Evolutionary conservation across 2,113 vertebrate species (phyloP).

Genomic region (Sinocyclocheilus maitianheensis): DNA sequence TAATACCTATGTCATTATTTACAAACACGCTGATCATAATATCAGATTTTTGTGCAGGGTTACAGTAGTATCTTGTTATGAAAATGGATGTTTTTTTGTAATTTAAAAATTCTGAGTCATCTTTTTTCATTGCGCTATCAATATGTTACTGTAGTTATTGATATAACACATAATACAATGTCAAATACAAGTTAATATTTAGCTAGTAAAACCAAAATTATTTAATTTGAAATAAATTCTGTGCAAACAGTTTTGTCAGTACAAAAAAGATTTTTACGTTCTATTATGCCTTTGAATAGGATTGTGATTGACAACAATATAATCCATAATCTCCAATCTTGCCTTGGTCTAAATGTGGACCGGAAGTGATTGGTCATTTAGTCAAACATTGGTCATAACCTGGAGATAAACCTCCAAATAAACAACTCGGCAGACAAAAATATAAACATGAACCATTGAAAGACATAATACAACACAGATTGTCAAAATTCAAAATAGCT

Average conservation of each 20-base stretch:
- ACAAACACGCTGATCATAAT: background rate
- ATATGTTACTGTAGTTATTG: background rate
- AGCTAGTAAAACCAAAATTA: background rate
- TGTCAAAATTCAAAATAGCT: slow-evolving; percentile 79
- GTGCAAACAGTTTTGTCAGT: too few species aligned
- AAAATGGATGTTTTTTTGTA: background rate
- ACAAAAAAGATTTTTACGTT: too few species aligned
- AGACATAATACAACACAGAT: slow-evolving; percentile 60
- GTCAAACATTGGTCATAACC: background rate
- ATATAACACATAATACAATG: too few species aligned
- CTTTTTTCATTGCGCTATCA: background rate
- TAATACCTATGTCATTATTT: background rate
- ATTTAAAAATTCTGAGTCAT: background rate
- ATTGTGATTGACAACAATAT: too few species aligned
- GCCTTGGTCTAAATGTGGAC: too few species aligned
- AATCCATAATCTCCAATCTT: too few species aligned
- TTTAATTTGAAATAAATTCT: too few species aligned
- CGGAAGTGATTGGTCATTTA: too few species aligned
- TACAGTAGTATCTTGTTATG: background rate
- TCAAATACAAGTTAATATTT: background rate
- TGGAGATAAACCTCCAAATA: background rate
- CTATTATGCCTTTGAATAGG: too few species aligned
- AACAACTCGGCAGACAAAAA: background rate
- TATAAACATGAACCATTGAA: background rate
- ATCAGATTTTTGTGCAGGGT: background rate